Evolutionary conservation across 2,797 vertebrate species (phyloP).

Genomic region (Peromyscus aztecus): DNA sequence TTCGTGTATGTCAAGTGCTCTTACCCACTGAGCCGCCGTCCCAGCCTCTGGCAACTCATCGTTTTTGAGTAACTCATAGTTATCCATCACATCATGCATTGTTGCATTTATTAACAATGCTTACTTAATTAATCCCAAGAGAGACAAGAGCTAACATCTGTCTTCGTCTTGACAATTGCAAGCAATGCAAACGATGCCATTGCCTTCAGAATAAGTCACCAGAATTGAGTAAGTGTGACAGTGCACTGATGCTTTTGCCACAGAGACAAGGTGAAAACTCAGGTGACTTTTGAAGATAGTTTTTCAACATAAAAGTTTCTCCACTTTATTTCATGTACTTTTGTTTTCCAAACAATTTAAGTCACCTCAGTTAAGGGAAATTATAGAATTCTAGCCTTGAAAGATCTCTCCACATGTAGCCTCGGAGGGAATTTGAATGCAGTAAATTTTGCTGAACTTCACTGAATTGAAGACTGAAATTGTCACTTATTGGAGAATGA

Average conservation of each 20-base stretch:
- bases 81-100: constrained; percentile 44
- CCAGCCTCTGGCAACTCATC: background rate
- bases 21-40: background rate
- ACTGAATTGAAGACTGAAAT: constrained; percentile 76
- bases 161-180: constrained; percentile 56
- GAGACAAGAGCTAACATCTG: constrained; percentile 14
- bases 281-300: background rate
- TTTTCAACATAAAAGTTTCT: constrained; percentile 14
- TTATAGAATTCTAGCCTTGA: constrained; percentile 36
- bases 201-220: constrained; percentile 54
- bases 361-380: constrained; percentile 49
- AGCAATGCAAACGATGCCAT: background rate
- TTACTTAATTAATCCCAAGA: constrained; percentile 63
- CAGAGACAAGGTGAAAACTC: constrained; percentile 45
- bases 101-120: constrained; percentile 64
- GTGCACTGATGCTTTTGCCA: background rate
- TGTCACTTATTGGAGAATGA: constrained; percentile 72
- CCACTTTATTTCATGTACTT: background rate
- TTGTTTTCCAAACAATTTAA: constrained; percentile 55
- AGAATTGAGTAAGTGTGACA: background rate
- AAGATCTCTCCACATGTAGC: constrained; percentile 30
- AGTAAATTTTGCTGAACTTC: constrained; percentile 71
- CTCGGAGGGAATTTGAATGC: constrained; percentile 56
- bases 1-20: background rate
- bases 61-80: constrained; percentile 11